These are phyloP conservation scores for Orthosia gracilis DNA, from an alignment of 2,888 invertebrate species.

Conservation along the genomic window DNA sequence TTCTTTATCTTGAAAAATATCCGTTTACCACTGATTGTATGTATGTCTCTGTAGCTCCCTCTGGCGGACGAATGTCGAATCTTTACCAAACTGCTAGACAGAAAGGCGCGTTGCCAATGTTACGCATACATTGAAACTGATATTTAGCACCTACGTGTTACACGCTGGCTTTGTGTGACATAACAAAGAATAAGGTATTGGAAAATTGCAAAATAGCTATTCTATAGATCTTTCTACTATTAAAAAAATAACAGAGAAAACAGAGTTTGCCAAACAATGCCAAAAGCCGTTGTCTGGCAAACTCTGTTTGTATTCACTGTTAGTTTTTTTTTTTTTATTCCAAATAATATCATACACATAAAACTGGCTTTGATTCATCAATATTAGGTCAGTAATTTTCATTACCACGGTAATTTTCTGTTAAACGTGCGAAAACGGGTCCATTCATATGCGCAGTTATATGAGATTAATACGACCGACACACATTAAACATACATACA, in stretches of 20 bases:
- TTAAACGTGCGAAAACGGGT: neutral
- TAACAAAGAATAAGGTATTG: slow-evolving; percentile 25
- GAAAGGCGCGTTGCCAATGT: slow-evolving; percentile 40
- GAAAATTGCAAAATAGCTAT: neutral
- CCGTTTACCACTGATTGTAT: neutral
- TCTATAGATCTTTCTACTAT: neutral
- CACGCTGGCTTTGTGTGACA: slow-evolving; percentile 21
- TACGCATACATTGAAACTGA: slow-evolving; percentile 39
- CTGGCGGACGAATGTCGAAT: slow-evolving; percentile 13
- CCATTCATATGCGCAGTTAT: neutral
- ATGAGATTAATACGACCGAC: too few species aligned
- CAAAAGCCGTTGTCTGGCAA: too few species aligned
- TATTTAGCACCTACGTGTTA: slow-evolving; percentile 46
- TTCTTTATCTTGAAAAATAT: neutral
- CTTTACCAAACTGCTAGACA: slow-evolving; percentile 41
- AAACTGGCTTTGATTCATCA: neutral
- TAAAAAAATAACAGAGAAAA: too few species aligned
- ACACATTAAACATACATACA: too few species aligned
- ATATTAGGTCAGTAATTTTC: neutral
- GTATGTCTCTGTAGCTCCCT: neutral
- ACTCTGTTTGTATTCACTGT: too few species aligned
- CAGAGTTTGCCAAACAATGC: too few species aligned
- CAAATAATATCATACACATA: neutral
- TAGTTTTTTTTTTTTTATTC: too few species aligned
- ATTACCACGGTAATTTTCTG: neutral